A percentile compares a stretch with the other conserved stretches of the same genome.
These are phyloP conservation scores for Choloepus didactylus DNA, from an alignment of 2,797 vertebrate genomes.

Conservation along the genomic window DNA sequence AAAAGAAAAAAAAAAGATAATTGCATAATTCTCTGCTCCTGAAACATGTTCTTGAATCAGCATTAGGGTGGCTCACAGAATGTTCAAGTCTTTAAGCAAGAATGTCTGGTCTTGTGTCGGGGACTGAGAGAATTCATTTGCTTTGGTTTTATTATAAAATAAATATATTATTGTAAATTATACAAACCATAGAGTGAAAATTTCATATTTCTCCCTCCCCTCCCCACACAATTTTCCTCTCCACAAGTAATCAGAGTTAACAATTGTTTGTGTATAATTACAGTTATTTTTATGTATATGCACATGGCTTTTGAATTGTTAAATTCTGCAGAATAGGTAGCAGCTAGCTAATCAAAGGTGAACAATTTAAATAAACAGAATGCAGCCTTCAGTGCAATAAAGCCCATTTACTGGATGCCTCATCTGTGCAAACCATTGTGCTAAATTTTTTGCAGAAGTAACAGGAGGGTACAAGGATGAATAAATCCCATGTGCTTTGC, in stretches of 20 bases:
- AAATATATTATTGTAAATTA: background rate
- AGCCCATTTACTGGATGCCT: background rate
- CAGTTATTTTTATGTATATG: background rate
- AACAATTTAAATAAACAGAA: background rate
- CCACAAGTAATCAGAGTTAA: background rate
- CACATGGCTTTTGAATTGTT: background rate
- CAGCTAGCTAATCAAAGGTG: background rate
- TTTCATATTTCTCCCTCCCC: background rate
- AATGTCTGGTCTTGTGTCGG: background rate
- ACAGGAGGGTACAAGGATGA: background rate
- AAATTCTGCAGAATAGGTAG: background rate
- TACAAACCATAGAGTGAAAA: background rate
- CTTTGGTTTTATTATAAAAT: background rate
- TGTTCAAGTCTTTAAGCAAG: slow-evolving; percentile 40
- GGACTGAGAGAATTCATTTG: background rate
- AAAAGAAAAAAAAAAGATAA: background rate
- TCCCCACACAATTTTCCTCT: background rate
- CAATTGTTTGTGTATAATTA: background rate
- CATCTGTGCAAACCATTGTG: background rate
- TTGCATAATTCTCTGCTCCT: background rate
- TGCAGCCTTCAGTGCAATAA: background rate
- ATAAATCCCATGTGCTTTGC: background rate
- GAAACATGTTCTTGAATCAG: background rate
- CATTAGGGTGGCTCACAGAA: background rate
- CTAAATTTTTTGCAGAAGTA: slow-evolving; percentile 6